Evolutionary conservation across 2,888 invertebrate species (phyloP).

Genomic region (Dusona sp.): DNA sequence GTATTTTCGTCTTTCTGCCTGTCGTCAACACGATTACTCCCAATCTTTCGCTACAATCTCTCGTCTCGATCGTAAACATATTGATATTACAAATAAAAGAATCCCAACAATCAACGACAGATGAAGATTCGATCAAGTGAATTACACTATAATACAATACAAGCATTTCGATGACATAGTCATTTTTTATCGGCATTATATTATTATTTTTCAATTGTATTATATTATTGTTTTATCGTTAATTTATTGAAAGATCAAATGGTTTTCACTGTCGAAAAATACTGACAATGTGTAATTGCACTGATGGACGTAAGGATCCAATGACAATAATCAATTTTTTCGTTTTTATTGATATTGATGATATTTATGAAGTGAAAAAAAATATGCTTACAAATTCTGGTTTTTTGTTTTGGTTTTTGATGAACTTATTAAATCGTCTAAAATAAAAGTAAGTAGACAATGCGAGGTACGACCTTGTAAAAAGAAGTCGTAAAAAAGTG

Average conservation of each 20-base stretch:
- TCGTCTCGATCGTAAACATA: background rate
- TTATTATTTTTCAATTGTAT: too few relatives aligned
- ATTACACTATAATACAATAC: background rate
- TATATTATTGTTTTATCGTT: too few relatives aligned
- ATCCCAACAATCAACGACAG: background rate
- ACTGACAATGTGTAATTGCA: too few relatives aligned
- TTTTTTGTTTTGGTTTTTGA: background rate
- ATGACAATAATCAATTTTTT: too few relatives aligned
- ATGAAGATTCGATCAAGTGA: constrained; percentile 5
- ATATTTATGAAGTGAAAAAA: background rate
- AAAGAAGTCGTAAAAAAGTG: background rate
- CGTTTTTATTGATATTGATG: too few relatives aligned
- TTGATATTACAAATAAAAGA: constrained; percentile 5
- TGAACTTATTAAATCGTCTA: background rate
- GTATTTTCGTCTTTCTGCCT: constrained; percentile 12
- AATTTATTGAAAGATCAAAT: too few relatives aligned
- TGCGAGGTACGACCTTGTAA: background rate
- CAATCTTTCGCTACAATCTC: constrained; percentile 30
- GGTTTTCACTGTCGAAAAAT: too few relatives aligned
- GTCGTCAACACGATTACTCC: constrained; percentile 16
- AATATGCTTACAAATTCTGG: background rate
- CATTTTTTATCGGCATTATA: background rate
- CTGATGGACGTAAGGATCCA: too few relatives aligned
- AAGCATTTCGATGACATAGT: background rate
- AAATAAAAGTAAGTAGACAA: background rate